These are phyloP conservation scores for Pseudochirops corinnae DNA, from an alignment of 2,797 vertebrate species.

Conservation along the genomic window DNA sequence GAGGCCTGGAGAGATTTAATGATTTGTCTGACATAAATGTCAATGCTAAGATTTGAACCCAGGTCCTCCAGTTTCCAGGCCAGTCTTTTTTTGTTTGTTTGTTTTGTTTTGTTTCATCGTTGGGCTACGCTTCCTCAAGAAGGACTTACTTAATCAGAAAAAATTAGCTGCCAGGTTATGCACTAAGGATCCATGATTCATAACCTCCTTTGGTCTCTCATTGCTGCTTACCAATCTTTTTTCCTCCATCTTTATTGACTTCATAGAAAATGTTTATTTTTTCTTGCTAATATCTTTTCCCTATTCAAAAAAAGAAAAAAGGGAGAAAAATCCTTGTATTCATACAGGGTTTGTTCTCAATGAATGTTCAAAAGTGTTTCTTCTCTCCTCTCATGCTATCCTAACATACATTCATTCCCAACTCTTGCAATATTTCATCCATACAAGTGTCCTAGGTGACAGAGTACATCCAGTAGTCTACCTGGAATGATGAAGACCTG, in stretches of 20 bases:
- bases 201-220: not conserved
- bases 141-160: not conserved
- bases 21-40: not conserved
- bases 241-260: not conserved
- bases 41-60: not conserved
- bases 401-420: not conserved
- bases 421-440: not conserved
- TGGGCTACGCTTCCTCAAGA: not conserved
- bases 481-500: not conserved
- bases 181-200: not conserved
- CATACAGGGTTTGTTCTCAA: not conserved
- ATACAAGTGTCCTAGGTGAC: not conserved
- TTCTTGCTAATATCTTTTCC: not conserved
- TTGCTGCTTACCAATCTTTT: not conserved
- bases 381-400: not conserved
- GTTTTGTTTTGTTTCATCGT: no score
- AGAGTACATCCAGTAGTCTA: not conserved
- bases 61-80: not conserved
- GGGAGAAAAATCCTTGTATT: rapidly evolving
- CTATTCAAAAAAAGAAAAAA: not conserved
- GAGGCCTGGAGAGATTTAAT: not conserved
- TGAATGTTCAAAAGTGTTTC: not conserved
- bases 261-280: not conserved
- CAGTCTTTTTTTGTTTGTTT: not conserved
- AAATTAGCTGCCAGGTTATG: not conserved